Evolutionary conservation across 1,140 invertebrate genomes (phyloP).

Genomic region (Anastatus disparis): DNA sequence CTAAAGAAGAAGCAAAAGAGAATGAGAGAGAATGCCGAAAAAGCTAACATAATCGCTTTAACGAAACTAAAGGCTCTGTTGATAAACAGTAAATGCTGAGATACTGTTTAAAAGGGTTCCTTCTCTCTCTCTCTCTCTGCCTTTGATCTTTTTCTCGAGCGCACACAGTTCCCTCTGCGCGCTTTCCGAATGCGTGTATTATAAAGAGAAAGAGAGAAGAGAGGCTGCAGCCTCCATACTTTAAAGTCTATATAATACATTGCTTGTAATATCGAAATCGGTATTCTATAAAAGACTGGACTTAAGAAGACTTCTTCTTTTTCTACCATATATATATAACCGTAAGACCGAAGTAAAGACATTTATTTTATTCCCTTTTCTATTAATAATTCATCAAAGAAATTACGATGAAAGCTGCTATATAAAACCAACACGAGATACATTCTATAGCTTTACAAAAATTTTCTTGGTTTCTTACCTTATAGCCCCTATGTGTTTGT

Average conservation of each 20-base stretch:
- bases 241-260: constrained; percentile 11
- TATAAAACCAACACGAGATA: no score
- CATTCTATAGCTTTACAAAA: no score
- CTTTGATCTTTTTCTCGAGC: background rate
- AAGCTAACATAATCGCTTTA: constrained; percentile 40
- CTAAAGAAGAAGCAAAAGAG: constrained; percentile 25
- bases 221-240: background rate
- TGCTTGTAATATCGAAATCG: constrained; percentile 7
- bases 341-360: background rate
- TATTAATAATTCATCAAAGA: constrained; percentile 35
- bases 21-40: constrained; percentile 11
- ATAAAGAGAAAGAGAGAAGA: no score
- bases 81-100: constrained; percentile 41
- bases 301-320: no score
- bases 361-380: constrained; percentile 5
- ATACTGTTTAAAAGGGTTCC: constrained; percentile 40
- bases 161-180: background rate
- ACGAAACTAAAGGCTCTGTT: constrained; percentile 39
- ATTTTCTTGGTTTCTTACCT: no score
- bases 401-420: constrained; percentile 8
- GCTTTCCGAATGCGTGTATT: constrained; percentile 28
- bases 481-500: no score
- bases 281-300: background rate
- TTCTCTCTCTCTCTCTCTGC: constrained; percentile 1
- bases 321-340: no score